Percentiles rank a stretch among this genome's conserved stretches.
Evolutionary conservation across 2,888 invertebrate genomes (phyloP).

Genomic region (Encarsia formosa): DNA sequence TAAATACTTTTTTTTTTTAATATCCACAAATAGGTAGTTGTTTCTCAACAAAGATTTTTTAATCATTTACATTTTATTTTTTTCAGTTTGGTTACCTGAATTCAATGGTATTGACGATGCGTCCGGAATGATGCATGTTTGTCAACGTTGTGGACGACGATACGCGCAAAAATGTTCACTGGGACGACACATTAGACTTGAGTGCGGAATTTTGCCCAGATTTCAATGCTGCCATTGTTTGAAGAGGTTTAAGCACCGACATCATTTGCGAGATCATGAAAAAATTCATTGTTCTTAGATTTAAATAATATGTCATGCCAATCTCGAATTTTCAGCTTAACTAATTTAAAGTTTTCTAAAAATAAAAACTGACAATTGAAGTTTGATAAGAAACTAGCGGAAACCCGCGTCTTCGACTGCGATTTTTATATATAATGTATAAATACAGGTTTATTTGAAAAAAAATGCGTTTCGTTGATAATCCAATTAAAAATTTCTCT

Average conservation of each 20-base stretch:
- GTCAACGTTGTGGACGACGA: constrained; percentile 38
- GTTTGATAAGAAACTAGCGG: too few relatives aligned
- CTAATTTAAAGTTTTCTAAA: too few relatives aligned
- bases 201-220: constrained; percentile 36
- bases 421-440: too few relatives aligned
- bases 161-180: constrained; percentile 42
- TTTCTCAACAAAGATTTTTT: too few relatives aligned
- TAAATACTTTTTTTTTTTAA: not conserved
- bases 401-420: too few relatives aligned
- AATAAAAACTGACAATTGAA: too few relatives aligned
- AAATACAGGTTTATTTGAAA: too few relatives aligned
- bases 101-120: not conserved
- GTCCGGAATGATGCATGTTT: constrained; percentile 22
- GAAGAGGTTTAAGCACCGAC: constrained; percentile 44
- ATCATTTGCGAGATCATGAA: constrained; percentile 40
- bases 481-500: too few relatives aligned
- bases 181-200: constrained; percentile 35
- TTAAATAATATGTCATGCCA: too few relatives aligned
- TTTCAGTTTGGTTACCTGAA: constrained; percentile 6
- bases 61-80: not conserved
- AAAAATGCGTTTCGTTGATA: too few relatives aligned
- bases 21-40: too few relatives aligned
- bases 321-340: too few relatives aligned
- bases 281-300: not conserved
- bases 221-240: constrained; percentile 41